Evolutionary conservation across 37 sponge, comb jelly and placozoan species (phyloP).

Genomic region (Dysidea cf. avara): DNA sequence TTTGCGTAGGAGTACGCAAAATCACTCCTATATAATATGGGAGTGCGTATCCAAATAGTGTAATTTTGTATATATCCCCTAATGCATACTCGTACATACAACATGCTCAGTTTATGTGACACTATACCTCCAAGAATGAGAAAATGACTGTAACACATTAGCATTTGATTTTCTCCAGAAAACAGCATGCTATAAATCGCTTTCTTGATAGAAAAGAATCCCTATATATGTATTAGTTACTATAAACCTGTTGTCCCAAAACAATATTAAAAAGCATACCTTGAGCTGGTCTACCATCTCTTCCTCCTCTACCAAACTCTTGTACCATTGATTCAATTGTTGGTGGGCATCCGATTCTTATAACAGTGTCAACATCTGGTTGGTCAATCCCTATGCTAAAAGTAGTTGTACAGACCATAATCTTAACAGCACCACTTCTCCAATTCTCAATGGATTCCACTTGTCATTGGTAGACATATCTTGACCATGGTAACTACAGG

Average conservation of each 20-base stretch:
- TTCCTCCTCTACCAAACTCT: slow-evolving; percentile 49
- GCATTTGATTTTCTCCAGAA: slow-evolving; percentile 16
- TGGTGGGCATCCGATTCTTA: slow-evolving; percentile 21
- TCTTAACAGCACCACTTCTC: too few relatives aligned
- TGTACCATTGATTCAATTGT: slow-evolving; percentile 17
- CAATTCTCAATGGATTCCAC: slow-evolving; percentile 22
- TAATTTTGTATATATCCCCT: too few relatives aligned
- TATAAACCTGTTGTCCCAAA: too few relatives aligned
- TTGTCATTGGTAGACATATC: slow-evolving; percentile 31
- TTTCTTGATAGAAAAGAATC: slow-evolving; percentile 13
- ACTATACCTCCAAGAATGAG: too few relatives aligned
- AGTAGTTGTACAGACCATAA: slow-evolving; percentile 32
- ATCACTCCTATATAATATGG: too few relatives aligned
- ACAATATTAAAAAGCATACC: not conserved
- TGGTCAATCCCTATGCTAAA: slow-evolving; percentile 41
- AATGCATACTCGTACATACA: too few relatives aligned
- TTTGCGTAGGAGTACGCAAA: too few relatives aligned
- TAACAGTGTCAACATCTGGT: too few relatives aligned
- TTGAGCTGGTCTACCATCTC: slow-evolving; percentile 37
- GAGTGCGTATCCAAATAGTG: too few relatives aligned
- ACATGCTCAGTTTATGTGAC: too few relatives aligned
- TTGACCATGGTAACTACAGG: slow-evolving; percentile 27
- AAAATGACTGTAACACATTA: too few relatives aligned
- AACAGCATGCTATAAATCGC: slow-evolving; percentile 18
- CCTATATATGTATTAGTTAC: too few relatives aligned